phyloP scores from a whole-genome alignment of 2,888 invertebrate species.

The Tenthredo livida region DNA sequence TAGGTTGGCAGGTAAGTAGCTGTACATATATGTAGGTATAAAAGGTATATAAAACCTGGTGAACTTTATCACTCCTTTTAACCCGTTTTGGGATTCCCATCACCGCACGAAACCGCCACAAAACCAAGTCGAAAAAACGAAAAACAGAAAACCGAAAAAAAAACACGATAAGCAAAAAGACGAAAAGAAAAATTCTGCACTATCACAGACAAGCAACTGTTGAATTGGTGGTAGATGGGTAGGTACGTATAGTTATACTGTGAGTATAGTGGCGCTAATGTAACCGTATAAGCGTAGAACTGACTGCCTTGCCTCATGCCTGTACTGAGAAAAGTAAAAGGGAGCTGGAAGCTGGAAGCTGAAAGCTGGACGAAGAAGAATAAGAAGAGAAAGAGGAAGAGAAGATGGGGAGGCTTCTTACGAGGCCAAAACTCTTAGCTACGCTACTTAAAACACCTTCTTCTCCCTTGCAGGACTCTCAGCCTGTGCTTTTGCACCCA shows the following conservation, averaged over 20 bases:
- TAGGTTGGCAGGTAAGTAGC: no score
- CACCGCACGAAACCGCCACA: not conserved
- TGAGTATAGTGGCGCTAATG: not conserved
- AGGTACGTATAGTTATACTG: not conserved
- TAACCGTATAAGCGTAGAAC: not conserved
- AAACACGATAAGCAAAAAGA: not conserved
- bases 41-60: not conserved
- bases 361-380: not conserved
- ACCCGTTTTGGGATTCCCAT: constrained; percentile 17
- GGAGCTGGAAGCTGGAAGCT: not conserved
- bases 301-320: not conserved
- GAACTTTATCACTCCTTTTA: constrained; percentile 44
- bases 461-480: not conserved
- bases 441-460: constrained; percentile 45
- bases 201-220: not conserved
- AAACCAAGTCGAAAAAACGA: not conserved
- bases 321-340: not conserved
- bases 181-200: not conserved
- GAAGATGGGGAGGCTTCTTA: not conserved
- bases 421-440: constrained; percentile 15
- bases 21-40: not conserved
- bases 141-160: not conserved
- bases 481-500: not conserved
- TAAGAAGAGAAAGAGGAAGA: not conserved
- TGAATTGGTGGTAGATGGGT: not conserved